These are phyloP conservation scores for Philereme transversata DNA, from an alignment of 2,888 invertebrate genomes.

Conservation along the genomic window DNA sequence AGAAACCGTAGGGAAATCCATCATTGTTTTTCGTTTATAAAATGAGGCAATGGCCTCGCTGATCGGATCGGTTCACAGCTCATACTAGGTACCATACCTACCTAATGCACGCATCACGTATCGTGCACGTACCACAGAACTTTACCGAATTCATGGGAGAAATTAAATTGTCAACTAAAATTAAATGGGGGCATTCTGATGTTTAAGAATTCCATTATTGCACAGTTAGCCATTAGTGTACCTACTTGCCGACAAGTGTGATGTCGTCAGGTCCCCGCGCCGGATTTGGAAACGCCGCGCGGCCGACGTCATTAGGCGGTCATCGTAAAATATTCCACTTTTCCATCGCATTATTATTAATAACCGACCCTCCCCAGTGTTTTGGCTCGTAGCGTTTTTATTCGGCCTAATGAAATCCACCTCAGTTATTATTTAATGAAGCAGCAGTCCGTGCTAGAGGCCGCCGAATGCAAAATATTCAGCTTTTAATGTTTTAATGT, in stretches of 20 bases:
- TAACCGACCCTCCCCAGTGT: conserved; percentile 19
- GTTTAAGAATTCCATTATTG: conserved; percentile 12
- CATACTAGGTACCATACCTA: no score
- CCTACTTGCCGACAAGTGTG: no score
- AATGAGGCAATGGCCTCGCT: no score
- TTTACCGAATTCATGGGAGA: not conserved
- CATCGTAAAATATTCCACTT: conserved; percentile 22
- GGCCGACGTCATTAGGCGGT: conserved; percentile 9
- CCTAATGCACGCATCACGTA: no score
- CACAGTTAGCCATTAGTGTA: conserved; percentile 8
- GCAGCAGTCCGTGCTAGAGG: conserved; percentile 6
- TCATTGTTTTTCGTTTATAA: no score
- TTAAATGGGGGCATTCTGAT: not conserved
- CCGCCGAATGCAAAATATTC: conserved; percentile 13
- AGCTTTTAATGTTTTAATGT: conserved; percentile 14
- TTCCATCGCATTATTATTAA: conserved; percentile 26
- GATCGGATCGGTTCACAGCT: no score
- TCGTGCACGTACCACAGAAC: not conserved
- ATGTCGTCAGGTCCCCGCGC: not conserved
- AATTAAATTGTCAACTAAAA: not conserved
- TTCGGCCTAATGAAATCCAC: conserved; percentile 26
- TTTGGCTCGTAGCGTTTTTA: conserved; percentile 20
- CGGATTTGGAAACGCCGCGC: conserved; percentile 23
- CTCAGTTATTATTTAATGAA: conserved; percentile 29
- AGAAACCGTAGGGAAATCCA: no score